These are phyloP conservation scores for Myotis planiceps DNA, from an alignment of 2,797 vertebrate species.

Conservation along the genomic window DNA sequence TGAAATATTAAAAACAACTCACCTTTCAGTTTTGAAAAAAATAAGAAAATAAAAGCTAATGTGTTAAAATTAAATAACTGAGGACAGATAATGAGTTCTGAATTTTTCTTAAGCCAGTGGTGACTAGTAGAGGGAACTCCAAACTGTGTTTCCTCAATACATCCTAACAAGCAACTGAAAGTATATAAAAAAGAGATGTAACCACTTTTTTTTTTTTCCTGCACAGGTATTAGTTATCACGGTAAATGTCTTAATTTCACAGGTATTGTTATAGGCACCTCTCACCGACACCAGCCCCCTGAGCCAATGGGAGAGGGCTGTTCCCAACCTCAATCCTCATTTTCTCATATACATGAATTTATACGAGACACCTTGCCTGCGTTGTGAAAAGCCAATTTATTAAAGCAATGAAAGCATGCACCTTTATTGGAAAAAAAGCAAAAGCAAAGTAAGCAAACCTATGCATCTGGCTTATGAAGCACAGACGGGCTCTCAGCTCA, in stretches of 20 bases:
- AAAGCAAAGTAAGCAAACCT: too few species aligned
- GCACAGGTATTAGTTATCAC: neutral
- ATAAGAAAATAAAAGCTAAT: neutral
- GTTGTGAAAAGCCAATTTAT: too few species aligned
- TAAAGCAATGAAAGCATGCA: too few species aligned
- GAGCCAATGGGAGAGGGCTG: too few species aligned
- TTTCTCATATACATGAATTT: too few species aligned
- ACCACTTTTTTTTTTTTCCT: neutral
- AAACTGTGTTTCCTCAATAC: neutral
- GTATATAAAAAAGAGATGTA: neutral
- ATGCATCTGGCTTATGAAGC: too few species aligned
- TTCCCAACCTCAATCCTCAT: too few species aligned
- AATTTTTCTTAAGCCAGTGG: neutral
- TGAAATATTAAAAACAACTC: neutral
- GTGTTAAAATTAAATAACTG: neutral
- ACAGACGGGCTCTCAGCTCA: too few species aligned
- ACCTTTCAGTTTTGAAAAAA: neutral
- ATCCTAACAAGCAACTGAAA: neutral
- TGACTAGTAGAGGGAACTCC: neutral
- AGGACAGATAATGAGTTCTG: neutral
- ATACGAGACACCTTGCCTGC: too few species aligned
- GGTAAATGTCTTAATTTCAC: neutral
- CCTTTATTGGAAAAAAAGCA: too few species aligned
- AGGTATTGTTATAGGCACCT: too few species aligned
- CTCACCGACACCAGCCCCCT: too few species aligned